These are phyloP conservation scores for Laspeyria flexula DNA, from an alignment of 2,888 invertebrate genomes.

Conservation along the genomic window DNA sequence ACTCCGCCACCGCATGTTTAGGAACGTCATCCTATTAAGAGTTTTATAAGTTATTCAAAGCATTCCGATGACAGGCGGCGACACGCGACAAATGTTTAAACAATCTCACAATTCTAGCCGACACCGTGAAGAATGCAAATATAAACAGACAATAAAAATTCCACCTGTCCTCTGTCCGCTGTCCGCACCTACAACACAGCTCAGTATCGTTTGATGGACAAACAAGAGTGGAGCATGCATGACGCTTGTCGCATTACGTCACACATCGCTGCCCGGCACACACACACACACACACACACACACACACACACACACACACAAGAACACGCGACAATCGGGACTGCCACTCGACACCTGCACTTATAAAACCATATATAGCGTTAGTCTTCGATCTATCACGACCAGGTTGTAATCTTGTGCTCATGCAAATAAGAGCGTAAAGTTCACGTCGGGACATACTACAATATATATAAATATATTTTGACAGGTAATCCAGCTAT, in stretches of 20 bases:
- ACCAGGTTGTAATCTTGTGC: constrained; percentile 30
- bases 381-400: constrained; percentile 4
- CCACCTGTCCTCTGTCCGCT: constrained; percentile 17
- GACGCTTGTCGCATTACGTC: constrained; percentile 1
- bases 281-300: neutral
- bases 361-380: constrained; percentile 32
- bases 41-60: constrained; percentile 10
- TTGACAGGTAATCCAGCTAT: constrained; percentile 26
- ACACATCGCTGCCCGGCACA: too few species aligned
- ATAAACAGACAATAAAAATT: constrained; percentile 38
- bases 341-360: constrained; percentile 55
- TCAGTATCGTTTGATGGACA: constrained; percentile 15
- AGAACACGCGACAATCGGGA: constrained; percentile 35
- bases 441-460: constrained; percentile 6
- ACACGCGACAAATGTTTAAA: constrained; percentile 12
- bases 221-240: constrained; percentile 13
- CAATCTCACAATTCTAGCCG: neutral
- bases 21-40: neutral
- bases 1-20: neutral
- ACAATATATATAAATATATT: constrained; percentile 14
- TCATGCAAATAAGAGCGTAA: constrained; percentile 17
- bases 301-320: constrained; percentile 10
- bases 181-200: neutral
- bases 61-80: constrained; percentile 13
- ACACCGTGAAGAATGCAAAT: constrained; percentile 25